A percentile compares a stretch with the other conserved stretches of the same genome.
Evolutionary conservation across 2,888 invertebrate genomes (phyloP).

Genomic region (Hydraecia micacea): DNA sequence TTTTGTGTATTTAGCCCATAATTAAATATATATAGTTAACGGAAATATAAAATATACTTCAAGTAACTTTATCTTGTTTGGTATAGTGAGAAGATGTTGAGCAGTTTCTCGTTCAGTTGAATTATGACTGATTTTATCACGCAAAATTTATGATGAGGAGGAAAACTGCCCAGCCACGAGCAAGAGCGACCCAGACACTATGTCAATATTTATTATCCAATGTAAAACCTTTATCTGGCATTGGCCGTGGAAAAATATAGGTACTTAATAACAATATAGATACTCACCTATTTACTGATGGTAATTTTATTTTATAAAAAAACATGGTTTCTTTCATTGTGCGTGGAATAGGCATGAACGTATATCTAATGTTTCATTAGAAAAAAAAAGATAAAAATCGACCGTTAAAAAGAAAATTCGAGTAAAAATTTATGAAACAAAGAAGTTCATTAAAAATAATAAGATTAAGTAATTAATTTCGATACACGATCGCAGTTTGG

Average conservation of each 20-base stretch:
- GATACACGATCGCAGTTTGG: conserved; percentile 64
- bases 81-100: conserved; percentile 23
- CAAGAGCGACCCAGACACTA: conserved; percentile 32
- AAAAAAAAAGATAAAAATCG: not conserved
- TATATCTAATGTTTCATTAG: not conserved
- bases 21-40: conserved; percentile 9
- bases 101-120: conserved; percentile 41
- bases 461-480: conserved; percentile 56
- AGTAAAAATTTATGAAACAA: not conserved
- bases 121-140: conserved; percentile 56
- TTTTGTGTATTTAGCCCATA: not conserved
- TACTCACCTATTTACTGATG: not conserved
- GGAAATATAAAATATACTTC: not conserved
- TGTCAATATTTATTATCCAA: conserved; percentile 50
- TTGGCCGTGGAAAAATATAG: conserved; percentile 2
- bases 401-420: not conserved
- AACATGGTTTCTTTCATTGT: too few species aligned
- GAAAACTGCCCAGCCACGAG: conserved; percentile 47
- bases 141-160: conserved; percentile 59
- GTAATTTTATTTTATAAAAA: not conserved
- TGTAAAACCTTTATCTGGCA: conserved; percentile 32
- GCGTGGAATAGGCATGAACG: not conserved
- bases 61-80: conserved; percentile 26
- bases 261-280: not conserved
- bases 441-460: conserved; percentile 4